A percentile compares a stretch with the other conserved stretches of the same genome.
These are phyloP conservation scores for Falco punctatus DNA, from an alignment of 2,113 vertebrate species.

Conservation along the genomic window DNA sequence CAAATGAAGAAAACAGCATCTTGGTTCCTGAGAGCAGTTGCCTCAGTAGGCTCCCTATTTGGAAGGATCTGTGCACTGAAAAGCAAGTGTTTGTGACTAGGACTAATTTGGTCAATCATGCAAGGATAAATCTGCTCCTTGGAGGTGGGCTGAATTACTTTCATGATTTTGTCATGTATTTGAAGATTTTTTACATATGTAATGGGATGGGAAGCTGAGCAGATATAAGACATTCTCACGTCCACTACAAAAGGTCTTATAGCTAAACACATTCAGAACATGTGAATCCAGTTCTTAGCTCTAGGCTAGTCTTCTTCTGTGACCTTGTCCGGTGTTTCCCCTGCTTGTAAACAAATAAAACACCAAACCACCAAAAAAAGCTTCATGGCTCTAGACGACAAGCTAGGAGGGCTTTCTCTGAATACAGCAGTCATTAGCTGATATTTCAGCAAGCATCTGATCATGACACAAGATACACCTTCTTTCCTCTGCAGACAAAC, in stretches of 20 bases:
- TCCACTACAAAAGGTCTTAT: background rate
- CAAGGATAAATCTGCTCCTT: background rate
- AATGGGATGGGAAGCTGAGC: background rate
- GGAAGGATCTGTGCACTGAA: background rate
- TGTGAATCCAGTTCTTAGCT: background rate
- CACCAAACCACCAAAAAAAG: background rate
- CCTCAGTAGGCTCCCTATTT: background rate
- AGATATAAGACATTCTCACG: background rate
- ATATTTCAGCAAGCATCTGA: background rate
- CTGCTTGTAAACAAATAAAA: background rate
- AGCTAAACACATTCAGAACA: background rate
- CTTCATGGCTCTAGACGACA: background rate
- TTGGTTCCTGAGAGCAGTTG: background rate
- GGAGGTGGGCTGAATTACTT: background rate
- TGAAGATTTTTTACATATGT: background rate
- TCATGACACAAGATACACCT: background rate
- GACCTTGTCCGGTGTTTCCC: background rate
- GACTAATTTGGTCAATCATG: background rate
- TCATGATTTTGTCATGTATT: background rate
- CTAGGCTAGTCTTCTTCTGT: background rate
- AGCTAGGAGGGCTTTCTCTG: background rate
- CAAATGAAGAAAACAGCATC: background rate
- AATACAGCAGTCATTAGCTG: background rate
- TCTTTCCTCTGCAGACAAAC: slow-evolving; percentile 84
- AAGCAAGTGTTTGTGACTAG: background rate